Conservation (phyloP, 2,113 vertebrate genomes). For the Pitta sordida region DNA sequence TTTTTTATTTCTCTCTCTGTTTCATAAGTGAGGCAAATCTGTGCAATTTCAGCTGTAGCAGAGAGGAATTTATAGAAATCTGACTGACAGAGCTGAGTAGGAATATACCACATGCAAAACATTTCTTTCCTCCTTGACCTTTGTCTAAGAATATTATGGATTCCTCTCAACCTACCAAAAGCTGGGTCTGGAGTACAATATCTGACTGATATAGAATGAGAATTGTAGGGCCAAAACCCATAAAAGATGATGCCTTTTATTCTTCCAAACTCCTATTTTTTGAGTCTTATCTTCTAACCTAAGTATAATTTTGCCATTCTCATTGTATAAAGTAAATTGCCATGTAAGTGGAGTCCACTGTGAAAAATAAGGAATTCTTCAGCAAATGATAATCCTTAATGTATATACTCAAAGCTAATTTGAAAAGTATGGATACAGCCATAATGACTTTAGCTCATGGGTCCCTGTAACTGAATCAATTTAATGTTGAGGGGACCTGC, state of each 20-base stretch:
- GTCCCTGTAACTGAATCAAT: neutral
- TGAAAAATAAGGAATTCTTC: neutral
- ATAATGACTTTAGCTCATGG: neutral
- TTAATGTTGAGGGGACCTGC: neutral
- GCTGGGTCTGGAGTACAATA: neutral
- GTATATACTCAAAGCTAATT: neutral
- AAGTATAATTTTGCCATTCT: neutral
- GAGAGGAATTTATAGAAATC: neutral
- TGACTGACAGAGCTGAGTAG: neutral
- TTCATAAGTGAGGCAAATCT: neutral
- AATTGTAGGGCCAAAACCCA: rapidly evolving
- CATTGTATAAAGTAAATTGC: neutral
- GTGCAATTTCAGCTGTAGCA: neutral
- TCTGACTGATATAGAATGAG: neutral
- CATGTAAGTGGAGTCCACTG: neutral
- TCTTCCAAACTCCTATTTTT: neutral
- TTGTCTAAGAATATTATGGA: neutral
- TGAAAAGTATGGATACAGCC: neutral
- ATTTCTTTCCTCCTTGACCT: neutral
- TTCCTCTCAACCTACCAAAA: neutral
- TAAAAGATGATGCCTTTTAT: neutral
- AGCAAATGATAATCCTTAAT: neutral
- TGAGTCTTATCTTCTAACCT: neutral
- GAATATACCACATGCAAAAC: neutral
- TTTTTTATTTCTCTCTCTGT: neutral